Evolutionary conservation across 2,113 vertebrate genomes (phyloP).

Genomic region (Pluvialis apricaria): DNA sequence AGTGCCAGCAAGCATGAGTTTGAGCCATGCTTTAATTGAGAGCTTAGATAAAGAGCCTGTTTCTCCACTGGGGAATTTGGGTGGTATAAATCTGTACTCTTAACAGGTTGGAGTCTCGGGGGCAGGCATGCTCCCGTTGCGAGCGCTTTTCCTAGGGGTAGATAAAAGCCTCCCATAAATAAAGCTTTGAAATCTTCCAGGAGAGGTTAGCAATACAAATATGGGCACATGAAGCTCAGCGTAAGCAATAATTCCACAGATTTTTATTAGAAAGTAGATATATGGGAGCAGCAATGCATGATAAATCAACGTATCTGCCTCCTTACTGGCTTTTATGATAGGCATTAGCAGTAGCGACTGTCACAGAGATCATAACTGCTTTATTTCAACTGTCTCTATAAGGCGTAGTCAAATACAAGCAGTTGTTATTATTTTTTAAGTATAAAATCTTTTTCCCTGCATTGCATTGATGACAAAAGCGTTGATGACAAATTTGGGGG

Average conservation of each 20-base stretch:
- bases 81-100: slow-evolving; percentile 26
- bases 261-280: slow-evolving; percentile 70
- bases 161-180: slow-evolving; percentile 43
- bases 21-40: background rate
- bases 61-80: slow-evolving; percentile 21
- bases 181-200: slow-evolving; percentile 51
- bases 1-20: background rate
- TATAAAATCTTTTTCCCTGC: slow-evolving; percentile 6
- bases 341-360: slow-evolving; percentile 63
- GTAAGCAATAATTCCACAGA: slow-evolving; percentile 59
- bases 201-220: slow-evolving; percentile 61
- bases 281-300: slow-evolving; percentile 2
- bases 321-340: slow-evolving; percentile 68
- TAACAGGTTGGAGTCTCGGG: background rate
- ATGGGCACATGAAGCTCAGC: slow-evolving; percentile 24
- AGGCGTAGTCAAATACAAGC: slow-evolving; percentile 22
- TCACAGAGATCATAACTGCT: slow-evolving; percentile 65
- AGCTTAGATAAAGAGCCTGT: slow-evolving; percentile 11
- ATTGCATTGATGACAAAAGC: background rate
- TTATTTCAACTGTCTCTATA: slow-evolving; percentile 65
- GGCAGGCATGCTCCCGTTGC: background rate
- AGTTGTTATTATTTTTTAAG: slow-evolving; percentile 36
- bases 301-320: slow-evolving; percentile 70
- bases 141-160: background rate
- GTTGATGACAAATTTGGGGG: background rate